Evolutionary conservation across 2,888 invertebrate species (phyloP).

Genomic region (Cyrtodaria siliqua): DNA sequence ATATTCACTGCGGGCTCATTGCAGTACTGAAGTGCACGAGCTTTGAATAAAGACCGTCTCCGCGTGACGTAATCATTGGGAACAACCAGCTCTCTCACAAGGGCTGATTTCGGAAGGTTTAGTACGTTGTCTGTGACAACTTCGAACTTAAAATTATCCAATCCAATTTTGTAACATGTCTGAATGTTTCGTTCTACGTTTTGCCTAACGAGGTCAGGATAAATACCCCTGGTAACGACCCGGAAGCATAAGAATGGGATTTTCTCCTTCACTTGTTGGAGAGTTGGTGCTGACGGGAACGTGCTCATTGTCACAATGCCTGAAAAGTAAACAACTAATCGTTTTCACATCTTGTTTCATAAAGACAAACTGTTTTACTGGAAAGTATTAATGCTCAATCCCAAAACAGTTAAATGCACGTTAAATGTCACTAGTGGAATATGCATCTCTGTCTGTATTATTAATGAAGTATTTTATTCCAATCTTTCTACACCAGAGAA

Average conservation of each 20-base stretch:
- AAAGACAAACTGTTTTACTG: too few species aligned
- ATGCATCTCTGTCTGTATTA: not conserved
- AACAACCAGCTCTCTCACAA: constrained; percentile 60
- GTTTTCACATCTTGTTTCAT: too few species aligned
- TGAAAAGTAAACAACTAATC: too few species aligned
- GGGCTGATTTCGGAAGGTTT: constrained; percentile 49
- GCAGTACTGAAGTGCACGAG: constrained; percentile 66
- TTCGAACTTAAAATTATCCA: constrained; percentile 67
- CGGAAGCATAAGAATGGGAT: constrained; percentile 68
- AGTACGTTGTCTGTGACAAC: constrained; percentile 65
- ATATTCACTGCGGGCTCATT: constrained; percentile 60
- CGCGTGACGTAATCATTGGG: constrained; percentile 57
- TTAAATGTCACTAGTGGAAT: too few species aligned
- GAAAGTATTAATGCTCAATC: too few species aligned
- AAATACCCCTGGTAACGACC: constrained; percentile 64
- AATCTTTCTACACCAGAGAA: too few species aligned
- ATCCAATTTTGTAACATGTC: constrained; percentile 60
- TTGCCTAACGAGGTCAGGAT: constrained; percentile 56
- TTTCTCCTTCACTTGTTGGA: constrained; percentile 44
- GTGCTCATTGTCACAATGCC: constrained; percentile 63
- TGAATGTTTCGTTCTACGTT: constrained; percentile 63
- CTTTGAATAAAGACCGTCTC: constrained; percentile 62
- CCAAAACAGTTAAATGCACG: too few species aligned
- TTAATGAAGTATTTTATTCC: not conserved
- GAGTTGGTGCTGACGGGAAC: constrained; percentile 45